These are phyloP conservation scores for Pristionchus arcanus DNA, from an alignment of 2,888 invertebrate species.

Conservation along the genomic window DNA sequence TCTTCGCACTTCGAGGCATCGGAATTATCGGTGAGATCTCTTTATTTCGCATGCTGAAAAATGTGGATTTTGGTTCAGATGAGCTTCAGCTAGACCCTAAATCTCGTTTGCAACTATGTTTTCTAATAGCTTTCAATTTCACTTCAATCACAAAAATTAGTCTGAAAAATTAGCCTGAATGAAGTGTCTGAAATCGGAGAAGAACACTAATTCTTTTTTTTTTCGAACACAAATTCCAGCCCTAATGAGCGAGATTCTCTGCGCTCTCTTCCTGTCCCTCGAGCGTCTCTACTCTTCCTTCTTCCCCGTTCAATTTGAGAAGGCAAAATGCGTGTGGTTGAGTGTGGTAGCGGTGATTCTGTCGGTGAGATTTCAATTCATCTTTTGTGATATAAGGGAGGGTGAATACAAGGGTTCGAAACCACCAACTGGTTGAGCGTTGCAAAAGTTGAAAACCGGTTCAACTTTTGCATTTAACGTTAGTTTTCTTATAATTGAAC, in stretches of 20 bases:
- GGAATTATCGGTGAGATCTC: slow-evolving; percentile 16
- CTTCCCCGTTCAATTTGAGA: slow-evolving; percentile 26
- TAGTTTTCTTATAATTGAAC: no score
- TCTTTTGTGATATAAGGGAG: no score
- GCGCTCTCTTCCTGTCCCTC: slow-evolving; percentile 4
- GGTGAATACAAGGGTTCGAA: no score
- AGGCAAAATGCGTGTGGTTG: neutral
- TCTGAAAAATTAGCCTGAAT: no score
- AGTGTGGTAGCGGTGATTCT: neutral
- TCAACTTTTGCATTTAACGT: no score
- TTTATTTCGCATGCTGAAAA: no score
- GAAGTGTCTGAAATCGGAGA: neutral
- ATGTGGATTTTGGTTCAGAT: no score
- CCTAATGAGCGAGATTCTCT: slow-evolving; percentile 10
- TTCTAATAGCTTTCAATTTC: no score
- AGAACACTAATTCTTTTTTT: neutral
- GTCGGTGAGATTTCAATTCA: neutral
- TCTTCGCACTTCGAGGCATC: slow-evolving; percentile 6
- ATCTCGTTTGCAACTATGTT: neutral
- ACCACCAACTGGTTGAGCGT: no score
- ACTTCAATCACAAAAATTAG: no score
- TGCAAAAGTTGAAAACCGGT: no score
- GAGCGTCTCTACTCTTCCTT: slow-evolving; percentile 41
- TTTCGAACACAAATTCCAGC: slow-evolving; percentile 38
- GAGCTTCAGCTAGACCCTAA: neutral